A percentile compares a stretch with the other conserved stretches of the same genome.
These are phyloP conservation scores for Ophonus ardosiacus DNA, from an alignment of 2,888 invertebrate genomes.

Conservation along the genomic window DNA sequence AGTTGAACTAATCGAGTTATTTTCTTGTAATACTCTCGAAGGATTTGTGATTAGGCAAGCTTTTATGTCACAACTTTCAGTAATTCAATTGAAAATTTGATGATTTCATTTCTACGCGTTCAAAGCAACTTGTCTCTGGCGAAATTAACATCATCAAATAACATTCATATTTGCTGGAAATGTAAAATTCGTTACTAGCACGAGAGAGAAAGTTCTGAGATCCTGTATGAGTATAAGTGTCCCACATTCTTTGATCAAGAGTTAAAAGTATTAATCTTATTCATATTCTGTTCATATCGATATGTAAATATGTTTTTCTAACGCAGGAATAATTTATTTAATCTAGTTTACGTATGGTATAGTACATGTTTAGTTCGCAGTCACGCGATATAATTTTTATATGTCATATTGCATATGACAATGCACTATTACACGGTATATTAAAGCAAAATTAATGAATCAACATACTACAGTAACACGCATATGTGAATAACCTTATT, in stretches of 20 bases:
- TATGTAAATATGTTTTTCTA: slow-evolving; percentile 16
- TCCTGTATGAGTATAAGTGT: neutral
- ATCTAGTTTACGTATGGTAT: neutral
- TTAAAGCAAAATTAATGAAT: slow-evolving; percentile 55
- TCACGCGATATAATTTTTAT: slow-evolving; percentile 57
- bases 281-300: slow-evolving; percentile 14
- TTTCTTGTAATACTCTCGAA: neutral
- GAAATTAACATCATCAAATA: slow-evolving; percentile 52
- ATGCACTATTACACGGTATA: slow-evolving; percentile 51
- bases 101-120: slow-evolving; percentile 39
- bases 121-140: slow-evolving; percentile 37
- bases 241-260: neutral
- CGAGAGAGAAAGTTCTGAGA: neutral
- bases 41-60: neutral
- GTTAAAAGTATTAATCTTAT: neutral
- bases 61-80: neutral
- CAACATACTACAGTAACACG: neutral
- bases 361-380: slow-evolving; percentile 19
- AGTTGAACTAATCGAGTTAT: neutral
- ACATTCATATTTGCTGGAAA: slow-evolving; percentile 1
- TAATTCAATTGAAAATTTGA: slow-evolving; percentile 47
- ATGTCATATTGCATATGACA: slow-evolving; percentile 55
- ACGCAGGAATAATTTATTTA: slow-evolving; percentile 29
- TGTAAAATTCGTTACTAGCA: neutral
- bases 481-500: slow-evolving; percentile 10